phyloP scores from a whole-genome alignment of 1,140 invertebrate genomes.

The Drosophila nigrodunni region DNA sequence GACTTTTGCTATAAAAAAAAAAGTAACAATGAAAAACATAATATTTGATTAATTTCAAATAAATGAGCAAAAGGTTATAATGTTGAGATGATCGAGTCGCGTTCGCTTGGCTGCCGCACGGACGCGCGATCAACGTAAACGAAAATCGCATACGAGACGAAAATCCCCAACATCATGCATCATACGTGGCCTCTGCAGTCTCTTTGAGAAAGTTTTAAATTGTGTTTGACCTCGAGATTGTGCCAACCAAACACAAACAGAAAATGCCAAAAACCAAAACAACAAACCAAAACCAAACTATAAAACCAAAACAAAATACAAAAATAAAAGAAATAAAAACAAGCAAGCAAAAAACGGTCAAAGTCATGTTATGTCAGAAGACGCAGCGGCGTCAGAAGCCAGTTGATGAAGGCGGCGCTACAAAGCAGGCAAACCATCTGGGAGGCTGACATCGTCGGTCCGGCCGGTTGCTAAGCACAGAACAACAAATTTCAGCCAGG shows the following conservation, averaged over 20 bases:
- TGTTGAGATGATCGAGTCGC: conserved; percentile 62
- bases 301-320: conserved; percentile 11
- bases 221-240: conserved; percentile 16
- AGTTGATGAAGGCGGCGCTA: conserved; percentile 65
- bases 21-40: conserved; percentile 12
- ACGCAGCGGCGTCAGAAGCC: conserved; percentile 26
- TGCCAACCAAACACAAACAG: conserved; percentile 5
- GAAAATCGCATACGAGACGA: conserved; percentile 54
- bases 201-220: conserved; percentile 68
- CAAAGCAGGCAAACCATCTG: conserved; percentile 54
- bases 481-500: conserved; percentile 49
- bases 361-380: conserved; percentile 37
- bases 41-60: conserved; percentile 29
- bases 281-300: conserved; percentile 28
- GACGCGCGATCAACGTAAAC: conserved; percentile 56
- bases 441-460: conserved; percentile 49
- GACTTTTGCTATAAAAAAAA: conserved; percentile 59
- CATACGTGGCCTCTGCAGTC: conserved; percentile 84
- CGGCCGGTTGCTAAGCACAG: conserved; percentile 62
- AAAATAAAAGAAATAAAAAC: conserved; percentile 28
- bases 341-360: conserved; percentile 46
- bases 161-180: conserved; percentile 84
- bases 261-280: conserved; percentile 10
- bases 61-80: conserved; percentile 60
- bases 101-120: conserved; percentile 52